phyloP scores from a whole-genome alignment of 2,888 invertebrate species.

The Heliconius ethilla region DNA sequence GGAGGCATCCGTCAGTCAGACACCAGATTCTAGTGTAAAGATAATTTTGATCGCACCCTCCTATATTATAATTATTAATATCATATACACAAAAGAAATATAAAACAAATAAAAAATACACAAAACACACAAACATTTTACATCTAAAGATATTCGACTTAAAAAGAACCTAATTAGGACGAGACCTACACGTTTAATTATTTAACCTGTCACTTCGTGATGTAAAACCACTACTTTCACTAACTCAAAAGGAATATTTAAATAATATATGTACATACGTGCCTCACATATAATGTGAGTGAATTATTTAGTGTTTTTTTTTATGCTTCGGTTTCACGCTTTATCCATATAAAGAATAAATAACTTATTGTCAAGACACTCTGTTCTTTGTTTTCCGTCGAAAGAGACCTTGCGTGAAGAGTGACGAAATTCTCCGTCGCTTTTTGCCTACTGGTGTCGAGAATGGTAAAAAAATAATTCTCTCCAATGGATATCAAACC shows the following conservation, averaged over 20 bases:
- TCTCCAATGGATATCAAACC: no score
- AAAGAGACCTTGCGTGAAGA: neutral
- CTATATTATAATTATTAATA: no score
- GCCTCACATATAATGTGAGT: neutral
- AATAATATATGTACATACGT: neutral
- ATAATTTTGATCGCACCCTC: no score
- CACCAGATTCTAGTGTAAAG: no score
- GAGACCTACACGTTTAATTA: neutral
- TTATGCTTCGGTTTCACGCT: neutral
- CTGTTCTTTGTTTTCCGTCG: neutral
- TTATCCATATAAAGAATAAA: neutral
- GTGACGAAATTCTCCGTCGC: neutral
- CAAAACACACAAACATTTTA: neutral
- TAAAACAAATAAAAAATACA: neutral
- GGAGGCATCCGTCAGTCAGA: no score
- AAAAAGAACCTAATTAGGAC: neutral
- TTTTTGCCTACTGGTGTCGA: neutral
- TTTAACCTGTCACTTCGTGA: conserved; percentile 4
- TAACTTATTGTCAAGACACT: neutral
- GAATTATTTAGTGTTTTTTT: neutral
- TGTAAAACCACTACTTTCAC: conserved; percentile 12
- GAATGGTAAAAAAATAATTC: no score
- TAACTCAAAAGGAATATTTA: conserved; percentile 2
- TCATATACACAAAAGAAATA: no score
- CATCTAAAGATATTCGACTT: neutral